phyloP scores from a whole-genome alignment of 2,888 invertebrate genomes.

The Asteroscopus sphinx region DNA sequence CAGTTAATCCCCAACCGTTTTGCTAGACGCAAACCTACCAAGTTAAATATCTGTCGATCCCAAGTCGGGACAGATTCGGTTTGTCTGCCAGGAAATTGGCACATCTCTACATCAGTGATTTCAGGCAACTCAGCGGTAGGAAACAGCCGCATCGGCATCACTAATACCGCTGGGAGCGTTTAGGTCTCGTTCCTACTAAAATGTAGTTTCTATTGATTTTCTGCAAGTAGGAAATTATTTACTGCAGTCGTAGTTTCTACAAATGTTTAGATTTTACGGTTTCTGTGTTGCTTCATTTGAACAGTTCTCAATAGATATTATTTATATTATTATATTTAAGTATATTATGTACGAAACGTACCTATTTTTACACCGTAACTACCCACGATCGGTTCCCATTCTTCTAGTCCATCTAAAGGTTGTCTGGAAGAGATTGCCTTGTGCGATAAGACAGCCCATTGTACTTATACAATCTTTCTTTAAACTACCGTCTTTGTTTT shows the following conservation, averaged over 20 bases:
- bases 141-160: constrained; percentile 23
- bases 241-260: constrained; percentile 6
- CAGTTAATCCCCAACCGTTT: not conserved
- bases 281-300: no score
- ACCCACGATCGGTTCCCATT: no score
- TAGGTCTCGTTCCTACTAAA: constrained; percentile 17
- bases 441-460: no score
- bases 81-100: constrained; percentile 41
- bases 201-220: constrained; percentile 25
- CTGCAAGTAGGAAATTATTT: constrained; percentile 6
- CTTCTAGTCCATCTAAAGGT: no score
- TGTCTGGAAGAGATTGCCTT: no score
- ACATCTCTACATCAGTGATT: constrained; percentile 36
- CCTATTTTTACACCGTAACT: no score
- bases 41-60: constrained; percentile 27
- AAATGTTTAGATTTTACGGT: constrained; percentile 7
- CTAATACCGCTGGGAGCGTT: constrained; percentile 29
- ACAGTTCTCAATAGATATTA: no score
- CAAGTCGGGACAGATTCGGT: constrained; percentile 16
- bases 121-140: constrained; percentile 17
- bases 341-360: no score
- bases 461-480: no score
- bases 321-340: no score
- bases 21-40: constrained; percentile 23
- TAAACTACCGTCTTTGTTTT: no score